phyloP scores from a whole-genome alignment of 2,113 vertebrate genomes.

The Myiagra hebetior region DNA sequence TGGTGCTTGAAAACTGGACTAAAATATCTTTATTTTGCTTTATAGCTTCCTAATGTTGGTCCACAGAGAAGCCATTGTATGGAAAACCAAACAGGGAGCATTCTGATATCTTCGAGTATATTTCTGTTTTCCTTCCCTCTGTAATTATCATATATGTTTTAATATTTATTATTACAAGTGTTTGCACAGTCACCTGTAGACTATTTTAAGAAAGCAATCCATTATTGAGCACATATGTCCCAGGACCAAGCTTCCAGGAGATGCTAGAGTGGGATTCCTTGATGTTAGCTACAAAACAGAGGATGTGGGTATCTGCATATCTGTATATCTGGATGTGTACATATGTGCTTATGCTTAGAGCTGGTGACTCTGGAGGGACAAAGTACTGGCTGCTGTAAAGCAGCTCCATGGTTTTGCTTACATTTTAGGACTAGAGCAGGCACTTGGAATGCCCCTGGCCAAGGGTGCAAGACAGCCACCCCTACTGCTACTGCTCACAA shows the following conservation, averaged over 20 bases:
- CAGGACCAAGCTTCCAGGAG: not conserved
- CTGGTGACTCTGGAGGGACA: not conserved
- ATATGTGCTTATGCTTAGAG: not conserved
- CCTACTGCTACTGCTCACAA: not conserved
- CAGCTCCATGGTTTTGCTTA: not conserved
- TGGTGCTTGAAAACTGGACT: not conserved
- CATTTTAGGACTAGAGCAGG: not conserved
- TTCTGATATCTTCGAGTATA: not conserved
- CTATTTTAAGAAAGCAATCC: not conserved
- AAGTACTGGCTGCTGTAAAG: not conserved
- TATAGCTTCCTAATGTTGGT: not conserved
- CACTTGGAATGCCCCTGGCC: not conserved
- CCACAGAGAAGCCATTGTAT: not conserved
- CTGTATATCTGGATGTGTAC: fast-evolving
- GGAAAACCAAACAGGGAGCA: not conserved
- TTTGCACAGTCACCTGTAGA: not conserved
- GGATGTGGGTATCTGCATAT: fast-evolving
- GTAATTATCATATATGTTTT: not conserved
- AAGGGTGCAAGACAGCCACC: not conserved
- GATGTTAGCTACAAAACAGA: not conserved
- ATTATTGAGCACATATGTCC: fast-evolving
- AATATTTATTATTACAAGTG: not conserved
- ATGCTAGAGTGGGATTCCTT: not conserved
- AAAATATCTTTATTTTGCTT: not conserved
- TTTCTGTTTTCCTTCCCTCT: not conserved